These are phyloP conservation scores for Synanthedon myopaeformis DNA, from an alignment of 2,888 invertebrate genomes.

Conservation along the genomic window DNA sequence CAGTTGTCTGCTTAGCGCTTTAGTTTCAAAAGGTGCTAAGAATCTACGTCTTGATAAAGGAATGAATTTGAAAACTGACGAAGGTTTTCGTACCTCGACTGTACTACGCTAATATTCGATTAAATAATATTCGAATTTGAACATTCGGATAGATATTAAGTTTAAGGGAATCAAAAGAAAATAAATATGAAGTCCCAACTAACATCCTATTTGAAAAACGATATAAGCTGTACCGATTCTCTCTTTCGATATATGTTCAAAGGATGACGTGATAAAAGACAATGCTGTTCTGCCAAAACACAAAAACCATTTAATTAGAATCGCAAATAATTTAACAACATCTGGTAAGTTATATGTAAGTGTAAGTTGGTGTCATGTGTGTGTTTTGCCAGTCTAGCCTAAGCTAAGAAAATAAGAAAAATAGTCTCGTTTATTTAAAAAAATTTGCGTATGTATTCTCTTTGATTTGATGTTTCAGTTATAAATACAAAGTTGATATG, in stretches of 20 bases:
- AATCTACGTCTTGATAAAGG: no score
- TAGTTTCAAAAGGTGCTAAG: no score
- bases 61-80: no score
- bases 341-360: constrained; percentile 11
- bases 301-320: constrained; percentile 25
- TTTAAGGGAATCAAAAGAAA: no score
- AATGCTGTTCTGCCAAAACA: constrained; percentile 64
- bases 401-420: constrained; percentile 62
- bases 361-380: constrained; percentile 18
- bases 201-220: no score
- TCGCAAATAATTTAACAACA: neutral
- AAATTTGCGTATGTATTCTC: constrained; percentile 23
- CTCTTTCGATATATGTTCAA: neutral
- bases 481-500: neutral
- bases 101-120: no score
- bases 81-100: no score
- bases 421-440: constrained; percentile 28
- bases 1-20: no score
- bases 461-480: neutral
- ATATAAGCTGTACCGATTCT: neutral
- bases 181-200: no score
- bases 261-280: constrained; percentile 31
- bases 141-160: no score
- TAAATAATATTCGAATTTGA: no score
- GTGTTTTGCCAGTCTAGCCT: constrained; percentile 64